Base-by-base conservation (phyloP, 2,113 vertebrate genomes). In the Mionectes macconnelli region DNA sequence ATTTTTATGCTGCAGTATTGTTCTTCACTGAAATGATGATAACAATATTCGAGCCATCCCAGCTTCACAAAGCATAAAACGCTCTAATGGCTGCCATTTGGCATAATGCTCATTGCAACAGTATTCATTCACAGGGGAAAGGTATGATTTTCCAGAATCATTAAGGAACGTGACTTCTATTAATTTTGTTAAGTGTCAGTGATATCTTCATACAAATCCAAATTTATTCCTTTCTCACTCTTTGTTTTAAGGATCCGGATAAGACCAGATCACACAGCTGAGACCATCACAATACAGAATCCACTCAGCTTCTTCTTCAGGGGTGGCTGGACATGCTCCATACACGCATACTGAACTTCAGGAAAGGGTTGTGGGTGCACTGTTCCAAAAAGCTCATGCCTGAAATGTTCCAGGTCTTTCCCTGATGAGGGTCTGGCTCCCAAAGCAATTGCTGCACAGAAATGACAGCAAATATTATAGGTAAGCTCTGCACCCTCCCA, bases 281-380 rank as follows among this genome's bases (percentile, higher is more conserved):
- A 76, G 39, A 39, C 4, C 35, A 24, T 35, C 28, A 9, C 30
- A 64, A 23, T 33, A 67, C 24, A 72, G 11, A 31, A 83, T 6
- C 22, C 13, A 15, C 25, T 3, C 28, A 10, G 9, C 14, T 33
- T 20, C 28, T 27, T 4, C 44, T 39, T 52, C 17, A 30, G 63
- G 39, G 6, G 5, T 33, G n/a, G 9, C 6, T 81, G 59, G 35
- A 57, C 35, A 56, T 45, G 14, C 20, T 23, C 24, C 40, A 37
- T 0, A 0, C 6, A 20, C 0, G 0, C 3, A 2, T 12, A 10
- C 4, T 9, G 33, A 70, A 19, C 50, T 49, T 42, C 21, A 33
- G 69, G 17, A 60, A 67, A 57, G 13, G 17, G 19, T 16, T 27
- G 30, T 42, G 35, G 22, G 21, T 17, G 27, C 31, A 3, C 22